Base-by-base conservation (phyloP, 1,140 invertebrate genomes). In the Pseudomyrmex flavicornis region DNA sequence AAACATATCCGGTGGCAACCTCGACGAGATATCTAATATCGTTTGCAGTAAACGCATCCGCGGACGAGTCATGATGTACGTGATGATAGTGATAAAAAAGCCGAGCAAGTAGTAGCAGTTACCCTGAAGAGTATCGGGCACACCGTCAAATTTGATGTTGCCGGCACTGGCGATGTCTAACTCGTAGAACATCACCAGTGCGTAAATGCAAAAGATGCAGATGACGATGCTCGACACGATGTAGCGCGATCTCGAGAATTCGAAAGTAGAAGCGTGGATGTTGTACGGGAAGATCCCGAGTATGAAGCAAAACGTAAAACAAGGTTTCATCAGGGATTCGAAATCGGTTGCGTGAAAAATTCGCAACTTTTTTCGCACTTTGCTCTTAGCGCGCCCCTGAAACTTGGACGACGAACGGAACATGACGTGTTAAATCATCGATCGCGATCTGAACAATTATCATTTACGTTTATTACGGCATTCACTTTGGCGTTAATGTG, bases 31-130 rank as follows among this genome's bases (percentile, higher is more conserved):
- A 4, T 77, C 68, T 0, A 46, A 13, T 1, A 91, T 46, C 1
- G 88, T 74, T 17, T 88, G 84, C 3, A 93, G 65, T 1, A 93
- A 20, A 1, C 50, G 52, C 72, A 91, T 82, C n/a, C 89, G 84
- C 26, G 52, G 61, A 2, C 46, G 10, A 1, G 1, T 83, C 15
- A 85, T 70, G 1, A 88, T 0, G 17, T 89, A 91, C 5, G 86
- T 87, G 0, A 88, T 44, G 0, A 90, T 1, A 0, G 73, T n/a
- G 0, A 91, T 85, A 0, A 83, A 70, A 17, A 61, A 69, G 0
- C 74, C 80, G 0, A 91, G 83, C 2, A 89, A n/a, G 0, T 86
- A 7, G 65, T 89, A 93, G 26, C 90, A 89, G n/a, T 93, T 90
- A 3, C 62, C 72, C 15, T 92, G 89, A 0, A 94, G 70, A 9